Percentiles rank a stretch among this genome's conserved stretches.
phyloP scores from a whole-genome alignment of 2,113 vertebrate species.

The Taurulus bubalis region DNA sequence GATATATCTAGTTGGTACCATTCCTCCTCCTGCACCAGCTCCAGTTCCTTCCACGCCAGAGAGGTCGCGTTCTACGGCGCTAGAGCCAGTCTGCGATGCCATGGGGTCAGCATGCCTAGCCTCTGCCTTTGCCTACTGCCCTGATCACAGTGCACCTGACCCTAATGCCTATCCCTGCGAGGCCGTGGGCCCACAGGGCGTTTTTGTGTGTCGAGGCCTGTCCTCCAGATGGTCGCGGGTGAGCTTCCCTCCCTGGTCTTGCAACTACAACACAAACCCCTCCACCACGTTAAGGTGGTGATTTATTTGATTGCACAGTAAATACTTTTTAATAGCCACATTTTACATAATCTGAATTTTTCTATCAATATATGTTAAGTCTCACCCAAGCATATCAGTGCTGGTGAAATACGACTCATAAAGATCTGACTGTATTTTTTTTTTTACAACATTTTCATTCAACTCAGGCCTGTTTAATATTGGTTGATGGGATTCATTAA shows the following conservation, averaged over 20 bases:
- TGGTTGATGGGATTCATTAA: constrained; percentile 34
- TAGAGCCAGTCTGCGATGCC: neutral
- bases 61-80: neutral
- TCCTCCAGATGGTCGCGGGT: too few relatives aligned
- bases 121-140: neutral
- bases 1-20: neutral
- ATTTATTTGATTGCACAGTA: neutral
- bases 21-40: neutral
- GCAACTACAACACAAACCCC: neutral
- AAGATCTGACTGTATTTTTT: constrained; percentile 20
- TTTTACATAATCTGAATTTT: constrained; percentile 3
- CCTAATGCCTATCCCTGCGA: neutral
- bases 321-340: constrained; percentile 10
- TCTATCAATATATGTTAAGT: neutral
- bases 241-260: neutral
- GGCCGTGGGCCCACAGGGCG: neutral
- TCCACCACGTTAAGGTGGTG: neutral
- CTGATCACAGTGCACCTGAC: neutral
- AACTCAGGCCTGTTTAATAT: constrained; percentile 37
- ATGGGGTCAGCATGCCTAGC: neutral
- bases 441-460: constrained; percentile 1
- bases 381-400: constrained; percentile 2
- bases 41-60: too few relatives aligned
- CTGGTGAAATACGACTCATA: constrained; percentile 46
- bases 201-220: too few relatives aligned